A percentile compares a stretch with the other conserved stretches of the same genome.
These are phyloP conservation scores for Neogobius melanostomus DNA, from an alignment of 2,113 vertebrate species.

Conservation along the genomic window DNA sequence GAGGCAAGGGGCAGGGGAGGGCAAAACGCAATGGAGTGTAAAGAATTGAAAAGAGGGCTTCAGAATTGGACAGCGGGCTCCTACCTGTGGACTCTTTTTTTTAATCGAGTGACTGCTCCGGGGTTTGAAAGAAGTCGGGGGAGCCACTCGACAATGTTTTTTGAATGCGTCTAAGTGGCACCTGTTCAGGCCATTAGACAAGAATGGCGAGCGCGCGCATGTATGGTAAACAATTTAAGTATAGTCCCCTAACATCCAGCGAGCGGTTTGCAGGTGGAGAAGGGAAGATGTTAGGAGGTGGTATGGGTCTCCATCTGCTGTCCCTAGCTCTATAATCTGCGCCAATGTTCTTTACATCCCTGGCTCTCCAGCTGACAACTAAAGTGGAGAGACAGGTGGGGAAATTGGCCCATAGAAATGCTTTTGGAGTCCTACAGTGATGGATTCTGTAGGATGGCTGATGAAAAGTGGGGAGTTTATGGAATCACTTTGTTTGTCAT, in stretches of 20 bases:
- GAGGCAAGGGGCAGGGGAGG: conserved; percentile 55
- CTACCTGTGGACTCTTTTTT: conserved; percentile 60
- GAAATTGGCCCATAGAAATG: conserved; percentile 57
- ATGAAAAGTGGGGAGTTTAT: conserved; percentile 28
- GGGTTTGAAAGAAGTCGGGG: conserved; percentile 39
- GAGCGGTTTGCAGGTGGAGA: conserved; percentile 29
- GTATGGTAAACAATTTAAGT: conserved; percentile 61
- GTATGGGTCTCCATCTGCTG: conserved; percentile 39
- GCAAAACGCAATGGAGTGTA: conserved; percentile 58
- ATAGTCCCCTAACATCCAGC: conserved; percentile 52
- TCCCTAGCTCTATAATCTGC: conserved; percentile 64
- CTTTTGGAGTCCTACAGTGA: conserved; percentile 39
- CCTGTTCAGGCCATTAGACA: conserved; percentile 67
- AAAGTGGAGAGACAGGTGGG: conserved; percentile 55
- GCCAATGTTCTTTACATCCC: conserved; percentile 45
- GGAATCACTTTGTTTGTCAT: conserved; percentile 28
- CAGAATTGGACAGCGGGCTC: conserved; percentile 46
- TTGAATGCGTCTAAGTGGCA: conserved; percentile 53
- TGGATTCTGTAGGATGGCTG: conserved; percentile 32
- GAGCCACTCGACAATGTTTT: conserved; percentile 39
- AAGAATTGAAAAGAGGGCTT: conserved; percentile 68
- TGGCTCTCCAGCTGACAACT: conserved; percentile 59
- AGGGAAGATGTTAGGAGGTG: conserved; percentile 6
- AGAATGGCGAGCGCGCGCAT: conserved; percentile 40
- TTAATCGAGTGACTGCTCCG: conserved; percentile 16